phyloP scores from a whole-genome alignment of 2,797 vertebrate genomes.

The Coendou prehensilis region DNA sequence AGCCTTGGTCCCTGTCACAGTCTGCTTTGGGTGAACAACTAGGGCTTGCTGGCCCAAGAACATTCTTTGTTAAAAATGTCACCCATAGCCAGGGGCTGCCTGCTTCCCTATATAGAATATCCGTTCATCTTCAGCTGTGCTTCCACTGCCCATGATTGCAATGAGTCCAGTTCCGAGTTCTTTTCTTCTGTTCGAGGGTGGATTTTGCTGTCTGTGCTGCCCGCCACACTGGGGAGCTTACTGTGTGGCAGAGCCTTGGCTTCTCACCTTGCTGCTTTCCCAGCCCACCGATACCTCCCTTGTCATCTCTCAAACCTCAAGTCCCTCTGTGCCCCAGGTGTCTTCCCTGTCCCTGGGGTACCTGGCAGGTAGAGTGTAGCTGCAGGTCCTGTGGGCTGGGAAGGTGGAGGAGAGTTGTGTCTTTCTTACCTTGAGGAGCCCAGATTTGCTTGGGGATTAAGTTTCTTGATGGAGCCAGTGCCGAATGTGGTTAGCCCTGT shows the following conservation, averaged over 20 bases:
- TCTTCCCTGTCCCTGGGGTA: not conserved
- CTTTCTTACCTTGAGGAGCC: not conserved
- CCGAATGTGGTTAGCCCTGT: not conserved
- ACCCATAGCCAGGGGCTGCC: not conserved
- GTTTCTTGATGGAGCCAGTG: not conserved
- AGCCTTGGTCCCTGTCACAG: not conserved
- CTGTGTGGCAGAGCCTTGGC: not conserved
- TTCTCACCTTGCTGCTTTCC: not conserved
- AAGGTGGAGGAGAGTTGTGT: not conserved
- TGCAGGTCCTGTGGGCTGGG: not conserved
- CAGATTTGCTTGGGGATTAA: too few species aligned
- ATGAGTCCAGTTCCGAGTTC: too few species aligned
- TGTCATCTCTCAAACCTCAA: not conserved
- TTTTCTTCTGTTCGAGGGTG: not conserved
- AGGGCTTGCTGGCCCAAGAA: not conserved
- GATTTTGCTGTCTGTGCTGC: not conserved
- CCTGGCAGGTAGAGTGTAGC: too few species aligned
- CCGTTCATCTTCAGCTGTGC: not conserved
- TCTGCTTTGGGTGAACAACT: not conserved
- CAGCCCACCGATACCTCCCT: not conserved
- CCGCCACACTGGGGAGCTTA: not conserved
- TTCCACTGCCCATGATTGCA: accelerated
- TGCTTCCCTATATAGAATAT: not conserved
- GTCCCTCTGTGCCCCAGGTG: not conserved
- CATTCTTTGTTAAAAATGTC: not conserved